A percentile compares a stretch with the other conserved stretches of the same genome.
Evolutionary conservation across 1,140 invertebrate genomes (phyloP).

Genomic region (Dendroctonus ponderosae): DNA sequence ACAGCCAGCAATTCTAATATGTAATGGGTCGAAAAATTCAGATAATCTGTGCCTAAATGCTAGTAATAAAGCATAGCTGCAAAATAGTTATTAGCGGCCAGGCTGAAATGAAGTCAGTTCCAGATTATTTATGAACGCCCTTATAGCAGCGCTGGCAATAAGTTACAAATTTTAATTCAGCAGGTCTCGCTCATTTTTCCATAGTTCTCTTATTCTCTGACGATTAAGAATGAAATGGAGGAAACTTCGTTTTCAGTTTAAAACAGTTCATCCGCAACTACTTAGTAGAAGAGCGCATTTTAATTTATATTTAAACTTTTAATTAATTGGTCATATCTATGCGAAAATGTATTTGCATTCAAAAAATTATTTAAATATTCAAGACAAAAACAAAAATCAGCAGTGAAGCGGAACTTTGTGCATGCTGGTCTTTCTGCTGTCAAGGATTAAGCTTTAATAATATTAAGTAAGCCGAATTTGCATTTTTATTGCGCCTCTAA

Average conservation of each 20-base stretch:
- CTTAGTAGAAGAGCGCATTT: too few relatives aligned
- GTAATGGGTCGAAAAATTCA: too few relatives aligned
- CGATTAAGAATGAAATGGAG: background rate
- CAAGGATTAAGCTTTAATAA: background rate
- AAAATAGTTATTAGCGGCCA: conserved; percentile 6
- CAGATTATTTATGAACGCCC: conserved; percentile 14
- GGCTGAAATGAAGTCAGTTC: background rate
- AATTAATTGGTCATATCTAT: too few relatives aligned
- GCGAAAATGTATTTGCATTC: too few relatives aligned
- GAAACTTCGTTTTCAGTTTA: too few relatives aligned
- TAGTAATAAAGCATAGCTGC: conserved; percentile 8
- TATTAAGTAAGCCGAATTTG: conserved; percentile 3
- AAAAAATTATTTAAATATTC: too few relatives aligned
- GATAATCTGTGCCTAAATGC: conserved; percentile 1
- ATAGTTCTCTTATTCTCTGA: background rate
- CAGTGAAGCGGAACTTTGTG: too few relatives aligned
- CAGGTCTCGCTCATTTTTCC: background rate
- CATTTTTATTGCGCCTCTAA: conserved; percentile 2
- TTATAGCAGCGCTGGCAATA: background rate
- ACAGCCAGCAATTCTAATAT: too few relatives aligned
- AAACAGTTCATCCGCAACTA: too few relatives aligned
- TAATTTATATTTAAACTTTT: too few relatives aligned
- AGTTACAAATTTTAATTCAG: conserved; percentile 2
- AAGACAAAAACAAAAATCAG: too few relatives aligned
- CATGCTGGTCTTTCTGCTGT: background rate